Conservation (phyloP, 2,113 vertebrate species). For the Hypomesus transpacificus region DNA sequence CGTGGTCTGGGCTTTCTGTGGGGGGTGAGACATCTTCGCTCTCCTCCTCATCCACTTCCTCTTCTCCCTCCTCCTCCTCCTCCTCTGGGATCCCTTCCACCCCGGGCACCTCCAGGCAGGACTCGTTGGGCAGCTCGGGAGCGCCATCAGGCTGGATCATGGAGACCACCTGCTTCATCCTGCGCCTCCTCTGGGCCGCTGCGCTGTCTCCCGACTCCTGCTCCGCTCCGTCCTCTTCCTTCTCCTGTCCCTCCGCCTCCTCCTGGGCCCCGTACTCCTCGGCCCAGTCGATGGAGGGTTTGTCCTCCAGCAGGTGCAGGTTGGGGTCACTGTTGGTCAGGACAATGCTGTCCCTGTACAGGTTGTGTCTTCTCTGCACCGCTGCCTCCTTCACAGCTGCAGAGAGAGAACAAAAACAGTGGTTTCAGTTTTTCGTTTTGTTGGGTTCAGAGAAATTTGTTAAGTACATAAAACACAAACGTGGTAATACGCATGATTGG, state of each 20-base stretch:
- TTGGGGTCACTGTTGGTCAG: conserved; percentile 91
- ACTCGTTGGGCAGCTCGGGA: conserved; percentile 50
- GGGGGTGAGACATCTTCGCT: not conserved
- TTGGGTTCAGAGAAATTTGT: too few species aligned
- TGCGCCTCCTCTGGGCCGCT: conserved; percentile 67
- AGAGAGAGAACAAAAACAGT: not conserved
- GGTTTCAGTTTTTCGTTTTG: not conserved
- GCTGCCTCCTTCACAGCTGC: conserved; percentile 94
- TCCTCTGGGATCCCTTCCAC: conserved; percentile 59
- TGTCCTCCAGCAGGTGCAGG: conserved; percentile 85
- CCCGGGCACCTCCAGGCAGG: conserved; percentile 51
- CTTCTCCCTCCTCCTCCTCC: conserved; percentile 4
- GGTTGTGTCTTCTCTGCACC: conserved; percentile 90
- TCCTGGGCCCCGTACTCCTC: conserved; percentile 46
- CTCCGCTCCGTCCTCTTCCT: not conserved
- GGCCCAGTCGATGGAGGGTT: conserved; percentile 80
- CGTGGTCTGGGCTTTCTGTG: fast-evolving
- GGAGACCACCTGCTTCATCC: conserved; percentile 86
- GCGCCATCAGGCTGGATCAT: conserved; percentile 82
- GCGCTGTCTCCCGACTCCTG: not conserved
- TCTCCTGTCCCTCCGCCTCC: conserved; percentile 28
- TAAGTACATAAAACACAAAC: too few species aligned
- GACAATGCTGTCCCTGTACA: conserved; percentile 93
- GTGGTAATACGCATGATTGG: too few species aligned
- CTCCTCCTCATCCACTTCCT: conserved; percentile 5